These are phyloP conservation scores for Aphis craccivora DNA, from an alignment of 1,140 invertebrate genomes.

Conservation along the genomic window DNA sequence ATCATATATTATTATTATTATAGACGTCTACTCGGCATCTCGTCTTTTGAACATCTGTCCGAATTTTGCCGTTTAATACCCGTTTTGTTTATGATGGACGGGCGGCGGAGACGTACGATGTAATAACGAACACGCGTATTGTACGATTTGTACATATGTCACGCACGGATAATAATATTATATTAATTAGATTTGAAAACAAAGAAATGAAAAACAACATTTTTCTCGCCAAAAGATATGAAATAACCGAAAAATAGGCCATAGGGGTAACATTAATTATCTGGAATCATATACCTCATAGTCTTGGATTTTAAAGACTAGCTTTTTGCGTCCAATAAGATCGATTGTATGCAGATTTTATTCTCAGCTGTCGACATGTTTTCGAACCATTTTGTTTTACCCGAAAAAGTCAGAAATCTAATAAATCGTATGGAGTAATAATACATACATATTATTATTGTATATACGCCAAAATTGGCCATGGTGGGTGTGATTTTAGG, in stretches of 20 bases:
- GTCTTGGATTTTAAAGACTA: not conserved
- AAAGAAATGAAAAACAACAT: too few species aligned
- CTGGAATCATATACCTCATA: too few species aligned
- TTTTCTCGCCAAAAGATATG: too few species aligned
- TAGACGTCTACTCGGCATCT: not conserved
- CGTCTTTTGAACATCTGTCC: not conserved
- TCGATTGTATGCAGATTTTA: too few species aligned
- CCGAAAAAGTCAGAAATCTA: too few species aligned
- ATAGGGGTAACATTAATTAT: not conserved
- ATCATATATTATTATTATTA: conserved; percentile 9
- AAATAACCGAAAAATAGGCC: not conserved
- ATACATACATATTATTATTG: too few species aligned
- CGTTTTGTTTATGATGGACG: not conserved
- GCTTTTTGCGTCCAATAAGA: not conserved
- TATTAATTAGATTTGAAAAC: not conserved
- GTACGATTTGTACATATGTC: not conserved
- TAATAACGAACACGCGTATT: not conserved
- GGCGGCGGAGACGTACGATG: not conserved
- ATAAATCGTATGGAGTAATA: too few species aligned
- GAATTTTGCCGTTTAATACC: not conserved
- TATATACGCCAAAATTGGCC: too few species aligned
- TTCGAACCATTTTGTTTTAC: too few species aligned
- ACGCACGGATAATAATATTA: not conserved
- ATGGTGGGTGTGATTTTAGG: not conserved
- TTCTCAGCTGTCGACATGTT: too few species aligned